These are phyloP conservation scores for Brachyistius frenatus DNA, from an alignment of 2,113 vertebrate species.

Conservation along the genomic window DNA sequence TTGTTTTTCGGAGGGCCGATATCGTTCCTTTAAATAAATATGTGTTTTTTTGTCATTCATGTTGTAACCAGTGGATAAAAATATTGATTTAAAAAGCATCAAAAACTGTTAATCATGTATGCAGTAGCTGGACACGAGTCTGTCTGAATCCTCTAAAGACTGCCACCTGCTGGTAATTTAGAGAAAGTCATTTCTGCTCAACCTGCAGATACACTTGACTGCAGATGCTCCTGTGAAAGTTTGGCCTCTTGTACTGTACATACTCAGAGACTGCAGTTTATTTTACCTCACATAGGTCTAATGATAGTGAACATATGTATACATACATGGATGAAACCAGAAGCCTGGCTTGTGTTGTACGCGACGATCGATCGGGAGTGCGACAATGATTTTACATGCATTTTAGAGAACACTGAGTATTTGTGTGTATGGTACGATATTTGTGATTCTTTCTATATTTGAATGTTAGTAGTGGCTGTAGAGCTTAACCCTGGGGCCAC, in stretches of 20 bases:
- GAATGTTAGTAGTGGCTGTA: slow-evolving; percentile 74
- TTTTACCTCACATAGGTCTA: slow-evolving; percentile 75
- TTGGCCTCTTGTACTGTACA: slow-evolving; percentile 68
- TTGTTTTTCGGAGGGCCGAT: slow-evolving; percentile 34
- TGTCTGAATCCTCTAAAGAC: slow-evolving; percentile 67
- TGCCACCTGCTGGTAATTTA: slow-evolving; percentile 67
- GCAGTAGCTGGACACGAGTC: slow-evolving; percentile 65
- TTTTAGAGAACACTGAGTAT: slow-evolving; percentile 62
- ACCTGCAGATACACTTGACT: slow-evolving; percentile 48
- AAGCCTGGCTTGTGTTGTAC: slow-evolving; percentile 23
- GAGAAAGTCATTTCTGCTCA: slow-evolving; percentile 40
- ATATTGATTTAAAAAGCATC: slow-evolving; percentile 65
- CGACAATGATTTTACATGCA: slow-evolving; percentile 50
- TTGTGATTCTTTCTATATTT: slow-evolving; percentile 74
- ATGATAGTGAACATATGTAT: slow-evolving; percentile 58
- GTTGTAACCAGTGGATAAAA: slow-evolving; percentile 63
- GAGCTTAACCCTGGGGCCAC: slow-evolving; percentile 56
- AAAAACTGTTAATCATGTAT: slow-evolving; percentile 57
- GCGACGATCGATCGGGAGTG: slow-evolving; percentile 13
- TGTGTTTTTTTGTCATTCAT: slow-evolving; percentile 66
- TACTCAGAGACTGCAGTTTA: slow-evolving; percentile 75
- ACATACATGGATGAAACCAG: slow-evolving; percentile 42
- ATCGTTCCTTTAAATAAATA: slow-evolving; percentile 56
- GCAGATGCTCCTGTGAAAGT: slow-evolving; percentile 45
- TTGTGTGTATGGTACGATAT: slow-evolving; percentile 67